Conservation (phyloP, 2,888 invertebrate species). For the Dasypogon diadema region DNA sequence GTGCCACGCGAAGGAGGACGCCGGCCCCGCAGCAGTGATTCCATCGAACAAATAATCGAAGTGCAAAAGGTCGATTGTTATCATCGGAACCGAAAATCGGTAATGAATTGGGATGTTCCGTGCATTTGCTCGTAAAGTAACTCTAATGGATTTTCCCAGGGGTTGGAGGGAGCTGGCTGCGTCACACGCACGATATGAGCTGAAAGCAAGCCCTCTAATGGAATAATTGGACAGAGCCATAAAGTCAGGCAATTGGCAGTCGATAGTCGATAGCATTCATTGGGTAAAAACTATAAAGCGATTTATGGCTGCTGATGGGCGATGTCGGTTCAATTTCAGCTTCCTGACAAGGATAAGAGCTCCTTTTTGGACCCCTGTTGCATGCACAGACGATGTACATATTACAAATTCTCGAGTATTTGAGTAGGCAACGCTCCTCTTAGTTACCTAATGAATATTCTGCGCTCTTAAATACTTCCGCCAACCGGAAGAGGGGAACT, state of each 20-base stretch:
- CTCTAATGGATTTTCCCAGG: conserved; percentile 22
- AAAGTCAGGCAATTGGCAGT: not conserved
- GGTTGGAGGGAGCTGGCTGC: not conserved
- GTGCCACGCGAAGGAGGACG: not conserved
- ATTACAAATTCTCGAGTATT: conserved; percentile 21
- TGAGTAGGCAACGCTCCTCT: conserved; percentile 32
- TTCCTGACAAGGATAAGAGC: conserved; percentile 16
- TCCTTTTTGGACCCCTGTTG: conserved; percentile 22
- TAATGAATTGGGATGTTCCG: conserved; percentile 48
- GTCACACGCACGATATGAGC: conserved; percentile 25
- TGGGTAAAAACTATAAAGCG: not conserved
- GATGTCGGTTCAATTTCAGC: not conserved
- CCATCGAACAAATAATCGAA: not conserved
- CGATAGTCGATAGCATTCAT: conserved; percentile 10
- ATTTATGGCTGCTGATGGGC: conserved; percentile 19
- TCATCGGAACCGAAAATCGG: conserved; percentile 39
- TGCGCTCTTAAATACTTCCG: conserved; percentile 50
- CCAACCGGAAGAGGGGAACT: conserved; percentile 48
- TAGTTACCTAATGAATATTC: conserved; percentile 52
- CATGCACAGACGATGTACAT: conserved; percentile 26
- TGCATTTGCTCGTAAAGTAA: conserved; percentile 33
- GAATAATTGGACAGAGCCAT: conserved; percentile 35
- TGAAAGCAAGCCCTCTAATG: conserved; percentile 30
- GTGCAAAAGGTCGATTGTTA: conserved; percentile 29
- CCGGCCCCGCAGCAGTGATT: not conserved